These are phyloP conservation scores for Platycnemis pennipes DNA, from an alignment of 2,888 invertebrate species.

Conservation along the genomic window DNA sequence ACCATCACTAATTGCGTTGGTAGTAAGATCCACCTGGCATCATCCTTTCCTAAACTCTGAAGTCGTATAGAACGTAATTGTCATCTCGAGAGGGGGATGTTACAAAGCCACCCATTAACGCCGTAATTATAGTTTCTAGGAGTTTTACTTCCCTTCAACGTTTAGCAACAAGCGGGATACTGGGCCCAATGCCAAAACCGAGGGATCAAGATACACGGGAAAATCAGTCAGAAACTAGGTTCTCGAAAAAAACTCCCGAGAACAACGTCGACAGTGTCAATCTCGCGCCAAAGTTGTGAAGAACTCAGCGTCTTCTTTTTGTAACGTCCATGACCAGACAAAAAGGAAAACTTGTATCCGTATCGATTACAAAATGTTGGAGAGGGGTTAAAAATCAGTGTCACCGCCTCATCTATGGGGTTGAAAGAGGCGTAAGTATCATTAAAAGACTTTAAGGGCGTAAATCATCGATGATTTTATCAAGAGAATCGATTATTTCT, in stretches of 20 bases:
- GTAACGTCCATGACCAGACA: background rate
- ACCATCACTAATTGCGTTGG: background rate
- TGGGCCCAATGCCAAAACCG: constrained; percentile 21
- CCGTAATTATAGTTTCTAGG: background rate
- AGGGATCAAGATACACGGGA: background rate
- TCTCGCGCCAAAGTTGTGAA: background rate
- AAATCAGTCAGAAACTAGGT: background rate
- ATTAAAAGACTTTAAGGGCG: background rate
- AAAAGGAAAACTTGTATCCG: background rate
- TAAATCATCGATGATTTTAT: background rate
- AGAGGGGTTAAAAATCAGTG: background rate
- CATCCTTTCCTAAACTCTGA: background rate
- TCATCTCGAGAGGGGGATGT: background rate
- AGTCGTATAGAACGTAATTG: background rate
- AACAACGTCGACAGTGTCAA: constrained; percentile 7
- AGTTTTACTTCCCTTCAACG: background rate
- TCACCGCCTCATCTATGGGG: background rate
- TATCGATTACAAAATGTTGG: background rate
- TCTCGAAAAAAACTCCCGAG: background rate
- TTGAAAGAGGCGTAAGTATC: background rate
- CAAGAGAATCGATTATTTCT: too few relatives aligned
- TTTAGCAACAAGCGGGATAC: constrained; percentile 31
- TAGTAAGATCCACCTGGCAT: background rate
- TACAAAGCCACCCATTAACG: constrained; percentile 37
- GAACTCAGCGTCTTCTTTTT: background rate